Conservation (phyloP, 2,888 invertebrate genomes). For the Sipha maydis region DNA sequence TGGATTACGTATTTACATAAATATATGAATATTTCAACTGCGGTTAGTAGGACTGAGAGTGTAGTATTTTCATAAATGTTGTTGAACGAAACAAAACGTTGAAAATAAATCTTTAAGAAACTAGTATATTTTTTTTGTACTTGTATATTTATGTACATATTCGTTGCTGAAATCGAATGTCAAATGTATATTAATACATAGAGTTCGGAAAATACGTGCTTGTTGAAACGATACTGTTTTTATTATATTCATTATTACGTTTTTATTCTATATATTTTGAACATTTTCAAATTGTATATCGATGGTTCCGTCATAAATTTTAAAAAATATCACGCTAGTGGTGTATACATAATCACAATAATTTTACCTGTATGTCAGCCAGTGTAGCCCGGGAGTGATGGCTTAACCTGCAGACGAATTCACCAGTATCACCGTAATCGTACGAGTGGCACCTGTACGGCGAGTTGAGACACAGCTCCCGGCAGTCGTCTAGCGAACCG, state of each 20-base stretch:
- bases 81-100: not conserved
- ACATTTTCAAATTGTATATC: no score
- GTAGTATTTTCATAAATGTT: no score
- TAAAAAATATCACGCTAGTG: no score
- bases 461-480: slow-evolving; percentile 87
- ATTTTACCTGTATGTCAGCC: slow-evolving; percentile 81
- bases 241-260: no score
- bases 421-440: slow-evolving; percentile 92
- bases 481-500: slow-evolving; percentile 86
- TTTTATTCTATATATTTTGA: no score
- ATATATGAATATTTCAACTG: not conserved
- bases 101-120: not conserved
- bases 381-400: slow-evolving; percentile 91
- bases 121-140: not conserved
- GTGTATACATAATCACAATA: no score
- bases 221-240: not conserved
- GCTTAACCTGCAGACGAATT: slow-evolving; percentile 90
- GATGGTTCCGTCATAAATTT: no score
- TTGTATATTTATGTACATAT: not conserved
- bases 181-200: not conserved
- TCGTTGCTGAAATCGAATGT: not conserved
- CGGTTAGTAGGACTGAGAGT: not conserved
- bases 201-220: not conserved
- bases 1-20: slow-evolving; percentile 20
- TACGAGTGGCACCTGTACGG: slow-evolving; percentile 93